Percentiles rank a stretch among this genome's conserved stretches.
Evolutionary conservation across 2,113 vertebrate species (phyloP).

Genomic region (Dissostichus mawsoni): DNA sequence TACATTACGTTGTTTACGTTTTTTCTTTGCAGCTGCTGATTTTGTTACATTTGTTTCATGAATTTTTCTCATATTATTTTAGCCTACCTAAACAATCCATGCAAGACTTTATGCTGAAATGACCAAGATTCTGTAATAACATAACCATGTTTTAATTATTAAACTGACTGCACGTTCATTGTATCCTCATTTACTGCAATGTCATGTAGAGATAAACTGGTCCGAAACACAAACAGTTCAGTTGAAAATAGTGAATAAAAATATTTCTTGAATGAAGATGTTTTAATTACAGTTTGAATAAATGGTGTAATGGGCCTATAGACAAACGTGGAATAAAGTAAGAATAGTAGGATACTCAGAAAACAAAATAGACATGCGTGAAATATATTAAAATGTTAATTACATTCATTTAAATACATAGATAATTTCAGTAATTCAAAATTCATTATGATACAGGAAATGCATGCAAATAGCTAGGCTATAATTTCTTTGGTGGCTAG

Average conservation of each 20-base stretch:
- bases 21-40: not conserved
- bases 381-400: constrained; percentile 78
- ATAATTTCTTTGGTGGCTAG: constrained; percentile 84
- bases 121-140: not conserved
- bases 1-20: not conserved
- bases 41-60: not conserved
- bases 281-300: constrained; percentile 83
- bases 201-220: not conserved
- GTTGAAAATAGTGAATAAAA: constrained; percentile 60
- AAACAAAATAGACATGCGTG: constrained; percentile 82
- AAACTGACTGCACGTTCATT: not conserved
- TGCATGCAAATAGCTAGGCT: constrained; percentile 81
- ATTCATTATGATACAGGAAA: constrained; percentile 78
- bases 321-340: constrained; percentile 74
- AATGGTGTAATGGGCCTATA: constrained; percentile 75
- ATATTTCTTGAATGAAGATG: constrained; percentile 60
- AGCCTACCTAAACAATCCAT: not conserved
- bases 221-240: constrained; percentile 12
- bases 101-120: not conserved
- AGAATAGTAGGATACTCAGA: constrained; percentile 70
- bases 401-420: constrained; percentile 87
- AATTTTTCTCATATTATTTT: not conserved
- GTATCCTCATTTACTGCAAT: not conserved
- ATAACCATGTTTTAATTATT: not conserved
- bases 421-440: constrained; percentile 76